phyloP scores from a whole-genome alignment of 2,797 vertebrate genomes.

The Potorous gilbertii region DNA sequence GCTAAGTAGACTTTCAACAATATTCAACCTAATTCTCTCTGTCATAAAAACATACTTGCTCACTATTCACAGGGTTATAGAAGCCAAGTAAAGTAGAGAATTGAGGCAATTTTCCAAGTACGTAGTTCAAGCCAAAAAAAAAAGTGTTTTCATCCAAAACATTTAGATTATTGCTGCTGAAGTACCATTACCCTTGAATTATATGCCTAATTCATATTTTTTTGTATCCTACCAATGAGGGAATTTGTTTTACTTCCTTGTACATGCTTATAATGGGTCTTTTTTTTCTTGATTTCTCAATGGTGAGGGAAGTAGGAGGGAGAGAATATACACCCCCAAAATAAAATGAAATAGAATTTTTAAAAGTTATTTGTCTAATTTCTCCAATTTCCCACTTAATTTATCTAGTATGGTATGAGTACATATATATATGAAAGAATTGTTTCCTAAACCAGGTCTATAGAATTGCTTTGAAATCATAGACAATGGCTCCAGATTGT shows the following conservation, averaged over 20 bases:
- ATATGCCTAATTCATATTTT: neutral
- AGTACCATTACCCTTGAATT: conserved; percentile 45
- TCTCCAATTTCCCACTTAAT: neutral
- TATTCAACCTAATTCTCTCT: neutral
- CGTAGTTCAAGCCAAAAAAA: conserved; percentile 42
- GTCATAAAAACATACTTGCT: conserved; percentile 15
- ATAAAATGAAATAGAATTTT: neutral
- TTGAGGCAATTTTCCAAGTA: conserved; percentile 28
- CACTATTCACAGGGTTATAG: neutral
- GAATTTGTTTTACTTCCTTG: neutral
- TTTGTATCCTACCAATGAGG: neutral
- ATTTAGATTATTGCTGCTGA: neutral
- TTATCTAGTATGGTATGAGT: neutral
- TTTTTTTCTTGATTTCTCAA: neutral
- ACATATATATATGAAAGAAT: no score
- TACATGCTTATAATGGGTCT: neutral
- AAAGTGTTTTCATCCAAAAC: conserved; percentile 34
- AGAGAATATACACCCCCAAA: neutral
- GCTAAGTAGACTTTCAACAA: conserved; percentile 8
- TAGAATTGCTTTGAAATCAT: neutral
- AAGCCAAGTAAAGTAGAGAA: conserved; percentile 34
- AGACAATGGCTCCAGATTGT: neutral
- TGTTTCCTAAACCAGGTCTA: neutral
- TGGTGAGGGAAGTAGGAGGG: neutral
- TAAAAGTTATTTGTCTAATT: neutral